Evolutionary conservation across 1,140 invertebrate species (phyloP), one percentile per base, ranked within the genome.

Genomic region (Ptiloglossa arizonensis): DNA sequence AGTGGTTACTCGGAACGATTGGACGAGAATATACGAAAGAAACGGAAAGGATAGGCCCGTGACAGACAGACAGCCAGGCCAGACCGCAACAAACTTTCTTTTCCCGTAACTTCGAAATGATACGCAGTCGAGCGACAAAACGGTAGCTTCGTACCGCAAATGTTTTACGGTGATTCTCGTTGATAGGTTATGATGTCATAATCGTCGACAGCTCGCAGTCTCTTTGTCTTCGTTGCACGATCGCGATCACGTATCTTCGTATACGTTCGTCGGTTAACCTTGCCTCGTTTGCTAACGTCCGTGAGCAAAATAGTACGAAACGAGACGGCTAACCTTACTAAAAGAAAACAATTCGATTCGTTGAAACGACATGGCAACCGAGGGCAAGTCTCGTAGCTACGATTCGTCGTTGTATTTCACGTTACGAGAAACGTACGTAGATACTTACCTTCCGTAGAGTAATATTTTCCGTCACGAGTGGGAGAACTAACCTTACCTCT

Each of bases 131-230:
- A 0, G 19, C 2, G 11, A 48, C 35, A 38, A 38, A n/a, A 57
- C 41, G 41, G 6, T 15, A 2, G 22, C 9, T 44, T 24, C 19
- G 19, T 35, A 15, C n/a, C 50, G 38, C 52, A 35, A 75, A 59
- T 59, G 63, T 59, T 75, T 75, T 24, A 8, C 15, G 24, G 44
- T 5, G 24, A 73, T 11, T 19, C 32, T 32, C 38, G 41, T 75
- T 76, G 44, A 76, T 76, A 76, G 73, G 73, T 76, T 76, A 76
- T 76, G 73, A 76, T 69, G 44, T 76, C 73, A 69, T 50, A 76
- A 59, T 69, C 54, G 73, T 60, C 41, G 4, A 38, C 22, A 44
- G 29, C 15, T 54, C 24, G 71, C 2, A 59, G 57, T 38, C 50
- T 76, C 66, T 76, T 76, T 76, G 64, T 59, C 66, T 29, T 19